Conservation (phyloP, 2,113 vertebrate genomes). For the Bubalus kerabau region DNA sequence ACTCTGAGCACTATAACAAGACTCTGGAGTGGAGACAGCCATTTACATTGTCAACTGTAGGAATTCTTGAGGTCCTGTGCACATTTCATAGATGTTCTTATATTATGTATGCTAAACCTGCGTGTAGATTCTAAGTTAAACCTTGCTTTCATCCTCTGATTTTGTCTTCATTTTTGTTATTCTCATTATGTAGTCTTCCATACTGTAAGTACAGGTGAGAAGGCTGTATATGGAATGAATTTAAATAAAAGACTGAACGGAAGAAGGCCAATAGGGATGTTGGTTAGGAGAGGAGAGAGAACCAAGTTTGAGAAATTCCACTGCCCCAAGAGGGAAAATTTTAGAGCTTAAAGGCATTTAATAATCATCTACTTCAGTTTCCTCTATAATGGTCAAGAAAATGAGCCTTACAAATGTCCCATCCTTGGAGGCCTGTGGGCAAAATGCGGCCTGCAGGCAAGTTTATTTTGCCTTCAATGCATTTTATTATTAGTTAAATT, state of each 20-base stretch:
- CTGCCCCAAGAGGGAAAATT: too few relatives aligned
- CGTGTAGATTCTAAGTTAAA: neutral
- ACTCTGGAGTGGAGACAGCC: neutral
- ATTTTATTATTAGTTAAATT: neutral
- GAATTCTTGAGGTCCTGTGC: neutral
- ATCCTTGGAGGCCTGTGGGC: neutral
- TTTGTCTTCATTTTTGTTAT: neutral
- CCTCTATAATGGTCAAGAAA: neutral
- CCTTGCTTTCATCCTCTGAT: neutral
- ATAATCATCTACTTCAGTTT: neutral
- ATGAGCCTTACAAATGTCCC: neutral
- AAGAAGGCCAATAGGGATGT: neutral
- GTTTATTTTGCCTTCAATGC: neutral
- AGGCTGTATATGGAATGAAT: neutral
- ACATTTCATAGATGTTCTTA: neutral
- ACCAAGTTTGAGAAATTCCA: neutral
- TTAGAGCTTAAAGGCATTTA: neutral
- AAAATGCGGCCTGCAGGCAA: neutral
- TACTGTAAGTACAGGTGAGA: neutral
- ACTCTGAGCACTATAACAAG: neutral
- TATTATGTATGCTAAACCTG: neutral
- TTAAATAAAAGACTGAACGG: neutral
- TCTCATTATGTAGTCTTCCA: neutral
- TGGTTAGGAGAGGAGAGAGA: neutral
- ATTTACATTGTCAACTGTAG: neutral